Evolutionary conservation across 2,113 vertebrate genomes (phyloP).

Genomic region (Clarias macrocephalus): DNA sequence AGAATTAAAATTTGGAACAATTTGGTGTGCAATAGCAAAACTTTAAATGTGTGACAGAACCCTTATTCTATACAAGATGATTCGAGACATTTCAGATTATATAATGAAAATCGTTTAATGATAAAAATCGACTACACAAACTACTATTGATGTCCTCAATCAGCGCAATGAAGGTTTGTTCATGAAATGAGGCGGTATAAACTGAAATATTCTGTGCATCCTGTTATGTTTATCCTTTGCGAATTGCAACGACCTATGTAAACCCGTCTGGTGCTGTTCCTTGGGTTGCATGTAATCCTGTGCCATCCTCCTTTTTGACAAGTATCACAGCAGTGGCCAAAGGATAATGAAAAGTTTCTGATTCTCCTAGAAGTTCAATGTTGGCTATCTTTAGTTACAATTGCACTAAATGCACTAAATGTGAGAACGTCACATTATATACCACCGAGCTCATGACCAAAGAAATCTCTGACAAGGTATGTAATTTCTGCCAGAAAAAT

Average conservation of each 20-base stretch:
- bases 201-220: not conserved
- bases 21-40: no score
- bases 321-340: not conserved
- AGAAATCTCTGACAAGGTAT: not conserved
- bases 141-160: not conserved
- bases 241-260: not conserved
- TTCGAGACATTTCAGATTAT: not conserved
- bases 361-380: not conserved
- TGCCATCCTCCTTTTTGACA: not conserved
- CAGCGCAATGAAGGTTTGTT: not conserved
- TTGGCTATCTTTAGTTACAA: not conserved
- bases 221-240: not conserved
- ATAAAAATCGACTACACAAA: not conserved
- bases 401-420: not conserved
- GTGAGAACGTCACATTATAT: not conserved
- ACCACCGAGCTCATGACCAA: not conserved
- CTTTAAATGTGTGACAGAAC: no score
- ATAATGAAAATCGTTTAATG: not conserved
- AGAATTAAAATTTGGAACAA: no score
- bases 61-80: not conserved
- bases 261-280: not conserved
- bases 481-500: not conserved
- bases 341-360: not conserved
- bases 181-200: not conserved
- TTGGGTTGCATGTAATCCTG: not conserved